Evolutionary conservation across 2,113 vertebrate species (phyloP), one percentile per base, ranked within the genome.

Genomic region (Tragulus kanchil): DNA sequence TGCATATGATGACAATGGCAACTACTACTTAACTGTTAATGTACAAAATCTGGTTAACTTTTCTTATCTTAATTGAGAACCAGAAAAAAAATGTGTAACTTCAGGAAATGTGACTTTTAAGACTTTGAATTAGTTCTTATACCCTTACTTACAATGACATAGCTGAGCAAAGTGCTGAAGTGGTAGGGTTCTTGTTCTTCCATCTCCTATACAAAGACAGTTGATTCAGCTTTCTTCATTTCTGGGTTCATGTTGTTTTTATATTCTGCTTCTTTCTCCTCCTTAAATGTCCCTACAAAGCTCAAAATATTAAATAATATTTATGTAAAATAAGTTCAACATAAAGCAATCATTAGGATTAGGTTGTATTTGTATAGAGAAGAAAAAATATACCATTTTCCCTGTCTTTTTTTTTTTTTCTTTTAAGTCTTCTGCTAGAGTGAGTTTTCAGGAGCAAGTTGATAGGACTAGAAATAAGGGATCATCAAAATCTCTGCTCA

Each of bases 191-290:
- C 42, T n/a, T 59, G 7, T 64, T 15, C 73, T 58, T 50, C 42
- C 15, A 16, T 50, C 52, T 77, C 61, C 21, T 65, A 58, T 11
- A 21, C 52, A 79, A 79, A 64, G 4, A 28, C 8, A 12, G 23
- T 10, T 89, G n/a, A 31, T 48, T 50, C 52, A 36, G n/a, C 64
- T 94, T 87, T 94, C n/a, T 90, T 71, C 64, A 65, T 58, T 82
- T 87, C 16, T 50, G 4, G 45, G 26, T 71, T 1, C 25, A 48
- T n/a, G 1, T 31, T 83, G 5, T 77, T 28, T 64, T 78, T 11
- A 15, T 69, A 65, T 17, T 31, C 7, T 67, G 5, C 26, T 64
- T 17, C 25, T 64, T 84, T 92, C 17, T 88, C 23, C 17, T 88
- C n/a, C 2, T 62, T 48, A 3, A 92, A 5, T 64, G n/a, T 77